Conservation (phyloP, 2,113 vertebrate genomes). For the Ranitomeya variabilis region DNA sequence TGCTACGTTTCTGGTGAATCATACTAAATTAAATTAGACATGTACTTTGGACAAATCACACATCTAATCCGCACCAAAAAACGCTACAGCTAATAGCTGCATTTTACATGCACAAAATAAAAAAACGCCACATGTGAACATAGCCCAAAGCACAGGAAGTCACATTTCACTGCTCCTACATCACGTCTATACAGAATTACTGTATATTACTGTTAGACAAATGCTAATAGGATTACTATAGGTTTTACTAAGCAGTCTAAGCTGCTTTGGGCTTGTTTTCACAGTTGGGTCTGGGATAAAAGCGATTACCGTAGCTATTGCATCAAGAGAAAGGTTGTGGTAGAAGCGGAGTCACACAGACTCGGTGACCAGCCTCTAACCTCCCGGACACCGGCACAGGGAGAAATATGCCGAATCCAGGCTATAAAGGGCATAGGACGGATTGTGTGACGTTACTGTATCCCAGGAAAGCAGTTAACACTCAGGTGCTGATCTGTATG, state of each 20-base stretch:
- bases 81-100: too few relatives aligned
- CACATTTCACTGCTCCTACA: not conserved
- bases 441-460: not conserved
- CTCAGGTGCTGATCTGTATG: not conserved
- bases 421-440: not conserved
- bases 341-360: not conserved
- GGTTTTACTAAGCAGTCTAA: conserved; percentile 14
- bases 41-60: too few relatives aligned
- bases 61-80: too few relatives aligned
- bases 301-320: conserved; percentile 5
- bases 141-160: too few relatives aligned
- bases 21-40: too few relatives aligned
- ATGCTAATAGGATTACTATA: conserved; percentile 28
- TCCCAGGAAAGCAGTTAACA: not conserved
- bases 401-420: not conserved
- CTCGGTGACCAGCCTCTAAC: not conserved
- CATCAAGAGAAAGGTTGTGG: conserved; percentile 29
- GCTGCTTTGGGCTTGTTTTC: conserved; percentile 28
- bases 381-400: not conserved
- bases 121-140: too few relatives aligned
- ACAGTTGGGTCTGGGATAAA: conserved; percentile 36
- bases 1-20: too few relatives aligned
- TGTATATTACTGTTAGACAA: not conserved
- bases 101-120: too few relatives aligned
- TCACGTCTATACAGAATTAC: not conserved